Conservation (phyloP, 2,113 vertebrate species). For the Sisor rabdophorus region DNA sequence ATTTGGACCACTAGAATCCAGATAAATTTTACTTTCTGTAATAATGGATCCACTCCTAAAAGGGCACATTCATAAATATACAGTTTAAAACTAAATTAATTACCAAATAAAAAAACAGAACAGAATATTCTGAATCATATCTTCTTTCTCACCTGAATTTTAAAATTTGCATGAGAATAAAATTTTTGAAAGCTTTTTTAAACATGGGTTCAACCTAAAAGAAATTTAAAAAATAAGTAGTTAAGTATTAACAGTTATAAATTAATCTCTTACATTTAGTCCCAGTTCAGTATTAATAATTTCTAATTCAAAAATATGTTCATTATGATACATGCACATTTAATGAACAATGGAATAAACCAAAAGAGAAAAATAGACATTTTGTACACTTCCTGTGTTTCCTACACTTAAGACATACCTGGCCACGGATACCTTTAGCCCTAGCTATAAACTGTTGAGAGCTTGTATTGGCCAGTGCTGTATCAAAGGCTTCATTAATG, state of each 20-base stretch:
- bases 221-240: background rate
- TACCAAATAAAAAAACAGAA: background rate
- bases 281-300: background rate
- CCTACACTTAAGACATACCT: background rate
- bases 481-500: background rate
- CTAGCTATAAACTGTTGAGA: conserved; percentile 13
- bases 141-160: background rate
- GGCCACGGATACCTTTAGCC: background rate
- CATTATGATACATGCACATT: background rate
- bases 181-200: background rate
- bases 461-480: background rate
- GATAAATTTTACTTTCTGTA: background rate
- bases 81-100: background rate
- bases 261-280: background rate
- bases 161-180: background rate
- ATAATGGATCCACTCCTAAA: background rate
- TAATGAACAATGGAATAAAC: too few species aligned
- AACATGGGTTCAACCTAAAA: conserved; percentile 9
- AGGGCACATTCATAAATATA: background rate
- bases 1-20: background rate
- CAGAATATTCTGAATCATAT: background rate
- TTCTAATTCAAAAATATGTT: background rate
- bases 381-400: background rate
- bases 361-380: background rate
- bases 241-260: background rate